These are phyloP conservation scores for Cyprinodon brontotheroides DNA, from an alignment of 2,113 vertebrate genomes.

Conservation along the genomic window DNA sequence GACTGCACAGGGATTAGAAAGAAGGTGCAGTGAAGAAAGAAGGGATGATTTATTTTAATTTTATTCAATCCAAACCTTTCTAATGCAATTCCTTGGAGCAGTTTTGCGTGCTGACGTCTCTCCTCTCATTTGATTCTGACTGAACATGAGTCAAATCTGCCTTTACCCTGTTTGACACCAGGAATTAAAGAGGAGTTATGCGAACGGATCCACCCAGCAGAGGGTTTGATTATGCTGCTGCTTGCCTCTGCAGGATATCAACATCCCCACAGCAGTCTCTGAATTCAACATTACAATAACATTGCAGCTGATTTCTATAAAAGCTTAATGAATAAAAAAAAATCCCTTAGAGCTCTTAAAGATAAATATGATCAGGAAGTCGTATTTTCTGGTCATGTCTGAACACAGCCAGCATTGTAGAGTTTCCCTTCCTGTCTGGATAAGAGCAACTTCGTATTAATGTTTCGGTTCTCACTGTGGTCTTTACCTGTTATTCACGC, in stretches of 20 bases:
- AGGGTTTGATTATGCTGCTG: slow-evolving; percentile 7
- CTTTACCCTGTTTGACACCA: neutral
- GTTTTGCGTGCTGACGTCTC: neutral
- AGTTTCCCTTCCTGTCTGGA: slow-evolving; percentile 47
- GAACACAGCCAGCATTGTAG: slow-evolving; percentile 13
- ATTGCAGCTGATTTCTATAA: slow-evolving; percentile 19
- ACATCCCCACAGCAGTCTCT: slow-evolving; percentile 6
- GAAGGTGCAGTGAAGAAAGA: neutral
- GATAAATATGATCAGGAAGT: slow-evolving; percentile 15
- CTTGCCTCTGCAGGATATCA: slow-evolving; percentile 18
- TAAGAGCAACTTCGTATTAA: slow-evolving; percentile 6
- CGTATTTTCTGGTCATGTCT: slow-evolving; percentile 2
- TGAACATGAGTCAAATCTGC: slow-evolving; percentile 14
- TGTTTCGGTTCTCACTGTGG: neutral
- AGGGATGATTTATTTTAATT: neutral
- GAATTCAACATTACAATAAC: neutral
- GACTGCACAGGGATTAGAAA: neutral
- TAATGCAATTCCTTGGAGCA: slow-evolving; percentile 9
- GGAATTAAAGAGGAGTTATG: slow-evolving; percentile 1
- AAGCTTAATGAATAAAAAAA: neutral
- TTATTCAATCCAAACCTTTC: slow-evolving; percentile 30
- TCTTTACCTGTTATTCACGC: neutral
- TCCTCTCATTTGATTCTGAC: slow-evolving; percentile 8
- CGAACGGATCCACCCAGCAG: slow-evolving; percentile 13
- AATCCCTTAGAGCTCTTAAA: neutral